phyloP scores from a whole-genome alignment of 2,888 invertebrate genomes.

The Lasioglossum leucozonium region DNA sequence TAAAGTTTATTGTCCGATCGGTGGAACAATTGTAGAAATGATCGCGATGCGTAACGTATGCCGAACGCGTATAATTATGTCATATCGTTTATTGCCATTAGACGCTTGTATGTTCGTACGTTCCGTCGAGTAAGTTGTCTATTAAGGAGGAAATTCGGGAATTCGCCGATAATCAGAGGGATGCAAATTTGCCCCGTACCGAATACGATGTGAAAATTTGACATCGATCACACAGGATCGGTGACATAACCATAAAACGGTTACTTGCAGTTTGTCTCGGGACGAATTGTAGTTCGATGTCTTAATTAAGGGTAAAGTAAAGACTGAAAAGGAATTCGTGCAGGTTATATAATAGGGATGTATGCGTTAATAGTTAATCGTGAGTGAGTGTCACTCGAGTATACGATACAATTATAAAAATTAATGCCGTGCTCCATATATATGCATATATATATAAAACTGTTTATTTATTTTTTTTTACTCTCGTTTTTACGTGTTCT shows the following conservation, averaged over 20 bases:
- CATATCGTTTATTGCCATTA: neutral
- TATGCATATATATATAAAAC: neutral
- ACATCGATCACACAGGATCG: neutral
- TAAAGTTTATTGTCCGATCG: neutral
- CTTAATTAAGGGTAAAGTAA: conserved; percentile 17
- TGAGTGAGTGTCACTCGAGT: conserved; percentile 69
- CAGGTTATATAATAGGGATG: conserved; percentile 78
- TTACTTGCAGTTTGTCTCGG: neutral
- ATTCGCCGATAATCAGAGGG: neutral
- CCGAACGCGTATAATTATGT: neutral
- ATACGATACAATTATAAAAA: conserved; percentile 41
- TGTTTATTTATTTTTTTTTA: neutral
- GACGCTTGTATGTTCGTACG: neutral
- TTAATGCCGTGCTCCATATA: neutral
- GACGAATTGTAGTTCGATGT: neutral
- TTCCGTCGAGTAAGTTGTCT: neutral
- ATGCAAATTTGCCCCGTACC: neutral
- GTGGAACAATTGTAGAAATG: neutral
- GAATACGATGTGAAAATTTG: neutral
- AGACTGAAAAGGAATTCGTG: conserved; percentile 57
- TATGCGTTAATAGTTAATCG: conserved; percentile 76
- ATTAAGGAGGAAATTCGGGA: neutral
- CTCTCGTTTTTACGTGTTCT: neutral
- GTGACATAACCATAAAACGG: neutral
- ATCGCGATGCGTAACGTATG: neutral